Evolutionary conservation across 2,888 invertebrate species (phyloP).

Genomic region (Cephus nigrinus): DNA sequence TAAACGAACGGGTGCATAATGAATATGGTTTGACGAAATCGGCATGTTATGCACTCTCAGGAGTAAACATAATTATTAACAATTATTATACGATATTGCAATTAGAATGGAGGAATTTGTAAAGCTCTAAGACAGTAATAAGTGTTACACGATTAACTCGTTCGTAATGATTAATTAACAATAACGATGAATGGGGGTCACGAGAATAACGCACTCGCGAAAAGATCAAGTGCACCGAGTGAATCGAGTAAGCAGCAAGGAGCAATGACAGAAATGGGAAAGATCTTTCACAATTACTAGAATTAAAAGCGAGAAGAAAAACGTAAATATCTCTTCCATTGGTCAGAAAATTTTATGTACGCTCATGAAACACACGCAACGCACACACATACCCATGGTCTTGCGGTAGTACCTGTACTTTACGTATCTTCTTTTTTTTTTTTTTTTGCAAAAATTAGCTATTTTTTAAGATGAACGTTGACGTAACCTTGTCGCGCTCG

Average conservation of each 20-base stretch:
- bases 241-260: slow-evolving; percentile 20
- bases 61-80: slow-evolving; percentile 43
- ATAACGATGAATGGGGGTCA: slow-evolving; percentile 13
- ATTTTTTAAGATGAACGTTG: slow-evolving; percentile 44
- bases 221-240: not conserved
- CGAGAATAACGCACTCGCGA: not conserved
- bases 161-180: slow-evolving; percentile 1
- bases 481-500: slow-evolving; percentile 7
- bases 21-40: slow-evolving; percentile 16
- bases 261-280: slow-evolving; percentile 20
- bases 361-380: not conserved
- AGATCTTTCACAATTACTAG: slow-evolving; percentile 38
- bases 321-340: slow-evolving; percentile 26
- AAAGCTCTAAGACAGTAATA: slow-evolving; percentile 49
- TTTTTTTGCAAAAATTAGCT: slow-evolving; percentile 36
- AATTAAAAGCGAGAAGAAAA: slow-evolving; percentile 28
- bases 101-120: slow-evolving; percentile 42
- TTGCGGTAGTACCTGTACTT: slow-evolving; percentile 54
- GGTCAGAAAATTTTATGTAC: slow-evolving; percentile 15
- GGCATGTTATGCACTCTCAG: slow-evolving; percentile 42
- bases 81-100: slow-evolving; percentile 33
- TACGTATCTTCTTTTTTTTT: slow-evolving; percentile 44
- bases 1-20: slow-evolving; percentile 1
- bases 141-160: slow-evolving; percentile 42
- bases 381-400: slow-evolving; percentile 7